These are phyloP conservation scores for Cercopithecus diana DNA, from an alignment of 2,797 vertebrate genomes.

Conservation along the genomic window DNA sequence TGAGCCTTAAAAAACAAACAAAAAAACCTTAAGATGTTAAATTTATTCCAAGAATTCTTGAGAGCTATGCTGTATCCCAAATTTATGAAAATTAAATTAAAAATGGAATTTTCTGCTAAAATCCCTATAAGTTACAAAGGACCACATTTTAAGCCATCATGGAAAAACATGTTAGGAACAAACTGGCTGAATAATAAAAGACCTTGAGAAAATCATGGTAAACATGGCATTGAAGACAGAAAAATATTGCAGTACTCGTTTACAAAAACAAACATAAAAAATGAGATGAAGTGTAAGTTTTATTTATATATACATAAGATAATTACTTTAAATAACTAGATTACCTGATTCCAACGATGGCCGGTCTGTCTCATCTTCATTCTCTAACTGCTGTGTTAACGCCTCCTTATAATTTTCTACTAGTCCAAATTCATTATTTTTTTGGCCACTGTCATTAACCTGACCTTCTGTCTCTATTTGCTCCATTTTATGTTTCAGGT, in stretches of 20 bases:
- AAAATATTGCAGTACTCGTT: not conserved
- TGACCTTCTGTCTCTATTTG: constrained; percentile 73
- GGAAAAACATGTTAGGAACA: not conserved
- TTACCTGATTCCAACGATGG: constrained; percentile 89
- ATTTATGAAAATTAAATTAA: constrained; percentile 24
- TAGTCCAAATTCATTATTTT: constrained; percentile 59
- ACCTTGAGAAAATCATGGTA: not conserved
- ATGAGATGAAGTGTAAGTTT: not conserved
- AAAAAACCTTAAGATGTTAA: not conserved
- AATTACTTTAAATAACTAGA: not conserved
- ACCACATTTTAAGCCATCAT: not conserved
- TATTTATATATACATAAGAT: not conserved
- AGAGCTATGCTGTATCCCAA: not conserved
- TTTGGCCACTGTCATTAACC: constrained; percentile 73
- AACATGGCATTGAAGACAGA: not conserved
- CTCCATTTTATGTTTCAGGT: constrained; percentile 61
- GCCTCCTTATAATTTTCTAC: constrained; percentile 75
- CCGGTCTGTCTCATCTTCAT: constrained; percentile 84
- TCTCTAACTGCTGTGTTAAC: constrained; percentile 83
- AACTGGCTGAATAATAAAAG: not conserved
- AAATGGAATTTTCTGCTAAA: constrained; percentile 8
- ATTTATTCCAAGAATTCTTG: not conserved
- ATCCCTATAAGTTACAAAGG: not conserved
- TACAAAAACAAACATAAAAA: constrained; percentile 31
- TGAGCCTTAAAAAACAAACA: not conserved